phyloP scores from a whole-genome alignment of 2,797 vertebrate species.

The Centropyge bicolor region DNA sequence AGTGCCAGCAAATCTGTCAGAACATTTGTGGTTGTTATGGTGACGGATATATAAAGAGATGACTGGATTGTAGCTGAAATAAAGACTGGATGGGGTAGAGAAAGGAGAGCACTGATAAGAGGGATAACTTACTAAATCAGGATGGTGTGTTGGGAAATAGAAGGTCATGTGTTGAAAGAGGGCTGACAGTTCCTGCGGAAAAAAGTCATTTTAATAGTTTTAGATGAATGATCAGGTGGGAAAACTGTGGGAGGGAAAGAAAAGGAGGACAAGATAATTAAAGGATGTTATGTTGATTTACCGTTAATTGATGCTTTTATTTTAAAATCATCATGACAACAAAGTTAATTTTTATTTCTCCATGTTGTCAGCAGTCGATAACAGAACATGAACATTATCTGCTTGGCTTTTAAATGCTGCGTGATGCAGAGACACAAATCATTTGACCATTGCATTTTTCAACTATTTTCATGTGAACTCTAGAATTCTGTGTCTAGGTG shows the following conservation, averaged over 20 bases:
- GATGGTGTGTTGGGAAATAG: constrained; percentile 40
- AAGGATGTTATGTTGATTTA: constrained; percentile 62
- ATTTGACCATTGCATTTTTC: constrained; percentile 28
- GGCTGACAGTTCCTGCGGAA: constrained; percentile 20
- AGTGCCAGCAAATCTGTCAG: constrained; percentile 88
- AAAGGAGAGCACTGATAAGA: constrained; percentile 54
- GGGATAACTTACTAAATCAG: constrained; percentile 60
- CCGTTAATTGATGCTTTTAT: constrained; percentile 70
- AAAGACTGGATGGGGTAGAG: constrained; percentile 63
- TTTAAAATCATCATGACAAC: constrained; percentile 73
- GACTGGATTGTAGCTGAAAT: constrained; percentile 80
- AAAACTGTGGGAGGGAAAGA: constrained; percentile 54
- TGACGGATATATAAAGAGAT: constrained; percentile 86
- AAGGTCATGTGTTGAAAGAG: constrained; percentile 29
- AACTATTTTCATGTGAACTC: constrained; percentile 25
- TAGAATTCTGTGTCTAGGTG: constrained; percentile 19
- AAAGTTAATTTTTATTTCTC: constrained; percentile 72
- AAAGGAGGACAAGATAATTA: constrained; percentile 67
- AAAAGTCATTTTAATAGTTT: constrained; percentile 45
- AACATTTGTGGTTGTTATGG: constrained; percentile 91
- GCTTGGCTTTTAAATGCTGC: constrained; percentile 33
- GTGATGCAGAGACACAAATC: constrained; percentile 19
- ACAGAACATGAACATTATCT: too few species aligned
- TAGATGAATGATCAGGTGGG: constrained; percentile 48
- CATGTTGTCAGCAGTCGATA: constrained; percentile 59